These are phyloP conservation scores for Drosophila tripunctata DNA, from an alignment of 2,888 invertebrate species.

Conservation along the genomic window DNA sequence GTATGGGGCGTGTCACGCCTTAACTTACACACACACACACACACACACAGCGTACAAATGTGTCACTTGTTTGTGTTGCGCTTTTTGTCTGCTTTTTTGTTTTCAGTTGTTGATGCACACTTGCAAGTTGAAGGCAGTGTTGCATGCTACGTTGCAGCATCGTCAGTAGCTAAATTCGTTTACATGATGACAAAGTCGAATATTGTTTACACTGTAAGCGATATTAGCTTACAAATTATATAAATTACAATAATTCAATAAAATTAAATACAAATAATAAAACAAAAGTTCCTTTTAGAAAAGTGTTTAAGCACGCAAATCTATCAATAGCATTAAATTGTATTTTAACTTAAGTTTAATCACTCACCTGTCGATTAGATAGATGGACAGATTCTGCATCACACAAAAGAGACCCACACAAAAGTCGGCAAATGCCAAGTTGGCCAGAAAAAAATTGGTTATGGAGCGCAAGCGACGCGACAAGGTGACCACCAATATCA, in stretches of 20 bases:
- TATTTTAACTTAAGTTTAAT: too few species aligned
- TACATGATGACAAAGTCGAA: constrained; percentile 19
- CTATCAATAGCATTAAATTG: too few species aligned
- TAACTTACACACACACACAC: constrained; percentile 10
- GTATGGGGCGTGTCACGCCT: background rate
- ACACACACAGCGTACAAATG: constrained; percentile 18
- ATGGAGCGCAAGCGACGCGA: constrained; percentile 93
- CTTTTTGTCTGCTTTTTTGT: constrained; percentile 2
- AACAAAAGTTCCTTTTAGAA: background rate
- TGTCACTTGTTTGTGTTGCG: constrained; percentile 32
- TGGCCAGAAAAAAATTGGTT: constrained; percentile 96
- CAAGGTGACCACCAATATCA: constrained; percentile 92
- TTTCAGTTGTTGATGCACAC: background rate
- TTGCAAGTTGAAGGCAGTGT: constrained; percentile 34
- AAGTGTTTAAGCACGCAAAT: background rate
- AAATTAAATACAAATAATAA: background rate
- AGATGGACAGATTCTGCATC: constrained; percentile 93
- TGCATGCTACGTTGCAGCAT: constrained; percentile 13
- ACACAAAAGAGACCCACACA: constrained; percentile 97
- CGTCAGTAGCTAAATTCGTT: background rate
- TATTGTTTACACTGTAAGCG: background rate
- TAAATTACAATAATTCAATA: background rate
- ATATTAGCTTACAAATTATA: too few species aligned
- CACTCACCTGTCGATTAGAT: constrained; percentile 90
- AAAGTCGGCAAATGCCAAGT: constrained; percentile 94